These are phyloP conservation scores for Lipotes vexillifer DNA, from an alignment of 2,113 vertebrate species.

Conservation along the genomic window DNA sequence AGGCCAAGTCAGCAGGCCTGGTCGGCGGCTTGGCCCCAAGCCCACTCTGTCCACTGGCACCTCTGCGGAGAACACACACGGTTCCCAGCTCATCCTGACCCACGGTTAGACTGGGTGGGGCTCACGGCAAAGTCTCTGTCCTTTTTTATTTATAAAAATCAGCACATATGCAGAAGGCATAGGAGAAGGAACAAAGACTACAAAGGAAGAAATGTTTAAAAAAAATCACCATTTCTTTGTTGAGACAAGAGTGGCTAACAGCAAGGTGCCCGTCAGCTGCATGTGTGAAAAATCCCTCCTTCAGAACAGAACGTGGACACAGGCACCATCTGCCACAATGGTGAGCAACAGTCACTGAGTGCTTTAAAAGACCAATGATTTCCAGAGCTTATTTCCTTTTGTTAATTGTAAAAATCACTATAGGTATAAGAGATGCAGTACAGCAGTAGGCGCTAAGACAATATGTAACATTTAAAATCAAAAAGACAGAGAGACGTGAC, in stretches of 20 bases:
- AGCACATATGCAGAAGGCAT: too few species aligned
- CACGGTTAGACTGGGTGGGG: background rate
- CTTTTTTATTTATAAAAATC: background rate
- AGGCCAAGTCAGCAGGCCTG: background rate
- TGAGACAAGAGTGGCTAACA: background rate
- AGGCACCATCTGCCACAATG: background rate
- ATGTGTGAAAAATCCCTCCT: background rate
- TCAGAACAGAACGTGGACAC: background rate
- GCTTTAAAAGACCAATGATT: background rate
- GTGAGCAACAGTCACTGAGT: background rate
- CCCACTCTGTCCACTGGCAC: background rate
- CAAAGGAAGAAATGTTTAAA: background rate
- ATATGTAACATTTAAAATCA: background rate
- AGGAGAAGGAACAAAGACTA: background rate
- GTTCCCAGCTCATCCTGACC: background rate
- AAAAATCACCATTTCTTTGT: background rate
- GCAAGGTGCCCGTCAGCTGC: background rate
- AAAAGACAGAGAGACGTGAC: background rate
- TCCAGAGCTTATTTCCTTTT: background rate
- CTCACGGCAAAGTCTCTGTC: background rate
- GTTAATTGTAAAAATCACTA: background rate
- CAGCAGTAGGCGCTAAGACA: background rate
- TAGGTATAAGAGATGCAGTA: background rate
- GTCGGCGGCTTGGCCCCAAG: fast-evolving
- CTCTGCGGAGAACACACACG: background rate